Evolutionary conservation across 2,113 vertebrate genomes (phyloP), one percentile per base, ranked within the genome.

Genomic region (Jaculus jaculus): DNA sequence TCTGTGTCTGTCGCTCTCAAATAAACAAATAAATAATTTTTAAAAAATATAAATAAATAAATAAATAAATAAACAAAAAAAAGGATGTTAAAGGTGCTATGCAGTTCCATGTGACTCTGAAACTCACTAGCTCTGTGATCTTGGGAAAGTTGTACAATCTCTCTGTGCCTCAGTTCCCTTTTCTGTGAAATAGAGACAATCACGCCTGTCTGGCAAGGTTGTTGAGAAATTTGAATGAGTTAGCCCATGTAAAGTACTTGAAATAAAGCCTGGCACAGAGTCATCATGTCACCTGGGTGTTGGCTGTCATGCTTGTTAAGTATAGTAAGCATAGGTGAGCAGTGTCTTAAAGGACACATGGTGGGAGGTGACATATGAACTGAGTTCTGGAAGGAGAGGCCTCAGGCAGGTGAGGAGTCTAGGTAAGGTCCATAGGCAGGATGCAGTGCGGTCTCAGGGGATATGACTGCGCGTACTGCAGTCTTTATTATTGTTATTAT

Each of bases 171-270:
- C 63, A 37, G 28, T 89, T 86, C 39, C 39, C 23, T 84, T 37
- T 69, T 87, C 77, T 86, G 47, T 89, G 80, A 93, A 94, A 73
- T 42, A 60, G 80, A 47, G 65, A 51, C 54, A 69, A 75, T 47
- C 39, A 20, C n/a, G 88, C 39, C 69, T 82, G 66, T 5, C 15
- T 78, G 65, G 28, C 72, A 20, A 13, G 82, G 51, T 30, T 75
- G 39, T 79, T 74, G 37, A 0, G 32, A 42, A 0, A 11, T 75
- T 54, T 37, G 74, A 86, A 51, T 66, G 80, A 72, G 15, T 65
- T 94, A 26, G 51, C 63, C 5, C 4, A 54, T 4, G 42, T 30
- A 32, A 85, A 61, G 39, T 58, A 21, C 54, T 91, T 80, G 66
- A 66, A 81, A 24, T 28, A 77, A 81, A 71, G 75, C 65, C 65